phyloP scores from a whole-genome alignment of 1,140 invertebrate species.

The Trinorchestia longiramus region DNA sequence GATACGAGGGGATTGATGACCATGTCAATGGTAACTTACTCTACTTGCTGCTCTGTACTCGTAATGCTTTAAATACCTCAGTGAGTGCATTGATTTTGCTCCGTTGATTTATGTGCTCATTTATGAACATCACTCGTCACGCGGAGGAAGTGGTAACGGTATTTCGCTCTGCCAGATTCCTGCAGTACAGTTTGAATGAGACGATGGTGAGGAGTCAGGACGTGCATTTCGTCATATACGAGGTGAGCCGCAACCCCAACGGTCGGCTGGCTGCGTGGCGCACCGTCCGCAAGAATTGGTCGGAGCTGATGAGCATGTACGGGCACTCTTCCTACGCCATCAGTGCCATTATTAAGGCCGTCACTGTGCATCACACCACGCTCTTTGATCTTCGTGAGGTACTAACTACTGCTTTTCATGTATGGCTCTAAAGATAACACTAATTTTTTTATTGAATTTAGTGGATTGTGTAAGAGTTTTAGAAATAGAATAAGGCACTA shows the following conservation, averaged over 20 bases:
- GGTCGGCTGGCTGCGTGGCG: conserved; percentile 81
- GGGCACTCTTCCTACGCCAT: conserved; percentile 79
- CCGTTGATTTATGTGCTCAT: neutral
- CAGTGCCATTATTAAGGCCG: conserved; percentile 78
- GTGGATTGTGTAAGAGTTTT: too few species aligned
- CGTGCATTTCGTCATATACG: conserved; percentile 77
- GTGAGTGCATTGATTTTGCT: too few species aligned
- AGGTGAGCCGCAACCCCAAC: conserved; percentile 79
- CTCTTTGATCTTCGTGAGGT: conserved; percentile 82
- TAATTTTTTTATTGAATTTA: neutral
- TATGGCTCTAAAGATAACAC: neutral
- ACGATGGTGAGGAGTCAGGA: conserved; percentile 79
- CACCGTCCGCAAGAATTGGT: conserved; percentile 82
- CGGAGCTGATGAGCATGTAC: conserved; percentile 76
- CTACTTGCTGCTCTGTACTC: too few species aligned
- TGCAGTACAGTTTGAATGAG: conserved; percentile 77
- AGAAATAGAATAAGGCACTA: too few species aligned
- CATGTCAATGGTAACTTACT: too few species aligned
- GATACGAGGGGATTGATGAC: neutral
- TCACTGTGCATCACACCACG: conserved; percentile 79
- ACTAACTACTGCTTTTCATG: neutral
- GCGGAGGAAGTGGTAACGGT: neutral
- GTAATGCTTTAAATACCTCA: too few species aligned
- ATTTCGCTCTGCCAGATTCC: conserved; percentile 72
- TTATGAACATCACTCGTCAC: neutral